A percentile compares a stretch with the other conserved stretches of the same genome.
Conservation (phyloP, 2,797 vertebrate genomes). For the Anisognathus igniventris region DNA sequence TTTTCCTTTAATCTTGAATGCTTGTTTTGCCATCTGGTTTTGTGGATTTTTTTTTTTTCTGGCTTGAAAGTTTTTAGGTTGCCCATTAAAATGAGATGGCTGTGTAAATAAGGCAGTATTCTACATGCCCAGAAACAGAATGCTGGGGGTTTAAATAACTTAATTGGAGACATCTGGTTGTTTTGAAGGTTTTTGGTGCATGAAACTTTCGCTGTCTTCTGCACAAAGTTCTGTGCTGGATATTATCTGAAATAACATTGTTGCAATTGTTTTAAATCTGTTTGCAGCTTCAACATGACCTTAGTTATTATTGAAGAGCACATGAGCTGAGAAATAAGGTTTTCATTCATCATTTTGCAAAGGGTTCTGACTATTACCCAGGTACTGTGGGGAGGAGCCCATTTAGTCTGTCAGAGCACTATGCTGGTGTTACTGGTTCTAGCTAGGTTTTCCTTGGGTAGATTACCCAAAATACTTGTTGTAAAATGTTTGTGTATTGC, state of each 20-base stretch:
- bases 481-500: accelerated
- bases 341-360: neutral
- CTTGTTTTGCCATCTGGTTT: conserved; percentile 28
- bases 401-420: neutral
- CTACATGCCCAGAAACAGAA: neutral
- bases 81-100: neutral
- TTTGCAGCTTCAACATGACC: neutral
- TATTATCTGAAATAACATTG: neutral
- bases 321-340: neutral
- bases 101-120: neutral
- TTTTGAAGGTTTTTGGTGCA: neutral
- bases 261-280: neutral
- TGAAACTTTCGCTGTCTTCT: neutral
- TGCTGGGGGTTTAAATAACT: neutral
- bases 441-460: neutral
- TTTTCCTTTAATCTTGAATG: neutral
- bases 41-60: neutral
- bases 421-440: neutral
- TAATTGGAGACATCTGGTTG: neutral
- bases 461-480: neutral
- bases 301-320: neutral
- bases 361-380: neutral
- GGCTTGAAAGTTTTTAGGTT: neutral
- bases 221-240: neutral
- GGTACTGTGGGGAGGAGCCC: no score